Evolutionary conservation across 2,888 invertebrate species (phyloP), one percentile per base, ranked within the genome.

Genomic region (Neelides folsomi): DNA sequence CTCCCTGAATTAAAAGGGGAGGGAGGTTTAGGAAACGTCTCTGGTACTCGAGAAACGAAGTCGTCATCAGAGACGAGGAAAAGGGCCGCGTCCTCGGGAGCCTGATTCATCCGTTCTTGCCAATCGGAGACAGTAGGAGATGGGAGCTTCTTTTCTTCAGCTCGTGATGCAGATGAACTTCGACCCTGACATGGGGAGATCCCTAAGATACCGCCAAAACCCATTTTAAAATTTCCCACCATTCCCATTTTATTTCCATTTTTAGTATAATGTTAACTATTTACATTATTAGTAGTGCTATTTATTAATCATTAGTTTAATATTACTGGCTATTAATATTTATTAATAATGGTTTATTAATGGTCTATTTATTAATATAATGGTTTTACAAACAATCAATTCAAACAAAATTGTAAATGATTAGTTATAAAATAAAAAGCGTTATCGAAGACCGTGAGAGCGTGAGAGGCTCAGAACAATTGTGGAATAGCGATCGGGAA

Each of bases 101-200:
- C 60, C 51, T 64, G 62, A 42, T 64, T 64, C 60, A 64, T 59
- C 19, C 62, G 41, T 38, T 60, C 57, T 39, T 64, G 64, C 64
- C 64, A 64, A 49, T 64, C 64, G 9, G 60, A 58, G 9, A 57
- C 41, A 5, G 27, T 27, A 12, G 62, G 55, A 15, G 53, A 44
- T 9, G 52, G 40, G 15, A 46, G 43, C 16, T 39, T 37, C 20
- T 44, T 10, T 19, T 20, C 20, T 12, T 10, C 39, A 15, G 42
- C n/a, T n/a, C n/a, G n/a, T n/a, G n/a, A n/a, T n/a, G n/a, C n/a
- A 1, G 55, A 45, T 19, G 42, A 49, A 49, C 46, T 52, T 50
- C 55, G 39, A 27, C 48, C 48, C 12, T 15, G n/a, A 18, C 6
- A 49, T 38, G 36, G 15, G 15, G 49, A 37, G 45, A 47, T 47